Base-by-base conservation (phyloP, 2,888 invertebrate species). In the Pollenia amentaria region DNA sequence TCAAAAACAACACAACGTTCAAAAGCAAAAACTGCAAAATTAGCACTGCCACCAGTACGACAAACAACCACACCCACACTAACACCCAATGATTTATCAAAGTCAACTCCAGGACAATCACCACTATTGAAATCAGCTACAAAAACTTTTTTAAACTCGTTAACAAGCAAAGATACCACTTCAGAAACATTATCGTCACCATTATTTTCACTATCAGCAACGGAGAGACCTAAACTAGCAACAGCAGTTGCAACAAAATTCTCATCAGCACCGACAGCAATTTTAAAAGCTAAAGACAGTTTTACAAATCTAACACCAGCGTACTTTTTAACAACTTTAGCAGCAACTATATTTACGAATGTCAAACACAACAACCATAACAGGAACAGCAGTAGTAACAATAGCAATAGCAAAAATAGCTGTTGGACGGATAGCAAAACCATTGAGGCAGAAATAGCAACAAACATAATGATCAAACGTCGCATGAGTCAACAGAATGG, bases 401-500 rank as follows among this genome's bases (percentile, higher is more conserved):
- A 16, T 16, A 46, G 67, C 73, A 11, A 40, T 38, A 77, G 53
- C 21, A 53, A 42, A 64, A 21, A 55, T 60, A 62, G 53, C 29
- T 42, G n/a, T 55, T 62, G 60, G 51, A 62, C 51, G 46, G 60
- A 62, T 46, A 48, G 55, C 18, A 77, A 67, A 55, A 46, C 18
- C 18, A 75, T 12, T 8, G 14, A 44, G n/a, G 76, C 78, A 57
- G 75, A 57, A 77, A 48, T 40, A 29, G 44, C 69, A 84, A 67
- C 73, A 88, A 89, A 90, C 88, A 88, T 88, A 89, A 88, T 89
- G 87, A 89, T 69, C 73, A 79, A 53, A 60, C 18, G n/a, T 79
- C 57, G 76, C 38, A 69, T 53, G 69, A 62, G 46, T 65, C 78
- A 62, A 44, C 67, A 72, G 57, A 79, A 75, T 16, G 42, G 55